These are phyloP conservation scores for Tholera decimalis DNA, from an alignment of 2,888 invertebrate genomes.

Conservation along the genomic window DNA sequence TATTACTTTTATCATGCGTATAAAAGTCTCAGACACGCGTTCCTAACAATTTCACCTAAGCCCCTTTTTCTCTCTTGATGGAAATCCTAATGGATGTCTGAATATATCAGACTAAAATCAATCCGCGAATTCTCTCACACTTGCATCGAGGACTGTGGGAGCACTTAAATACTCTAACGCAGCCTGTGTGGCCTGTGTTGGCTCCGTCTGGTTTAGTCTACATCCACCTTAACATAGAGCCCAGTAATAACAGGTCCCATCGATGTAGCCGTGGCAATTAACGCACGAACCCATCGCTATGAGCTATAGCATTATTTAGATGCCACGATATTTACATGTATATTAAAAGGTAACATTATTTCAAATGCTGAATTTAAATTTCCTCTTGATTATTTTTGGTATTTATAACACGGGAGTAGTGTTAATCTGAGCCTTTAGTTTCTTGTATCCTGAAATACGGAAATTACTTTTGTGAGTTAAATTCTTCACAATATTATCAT, in stretches of 20 bases:
- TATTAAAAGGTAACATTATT: constrained; percentile 67
- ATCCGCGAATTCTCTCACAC: no score
- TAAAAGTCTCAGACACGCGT: no score
- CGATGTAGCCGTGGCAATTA: constrained; percentile 75
- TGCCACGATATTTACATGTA: constrained; percentile 74
- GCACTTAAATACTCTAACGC: no score
- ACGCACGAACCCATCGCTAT: constrained; percentile 78
- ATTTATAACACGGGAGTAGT: constrained; percentile 20
- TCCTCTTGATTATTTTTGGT: constrained; percentile 37
- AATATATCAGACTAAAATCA: no score
- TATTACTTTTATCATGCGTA: no score
- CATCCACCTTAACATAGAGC: constrained; percentile 46
- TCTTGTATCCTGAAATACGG: not conserved
- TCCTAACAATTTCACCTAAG: no score
- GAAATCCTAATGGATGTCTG: no score
- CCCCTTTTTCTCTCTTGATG: no score
- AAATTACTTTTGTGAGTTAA: constrained; percentile 22
- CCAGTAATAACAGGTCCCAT: constrained; percentile 72
- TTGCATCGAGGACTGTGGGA: no score
- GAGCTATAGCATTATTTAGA: constrained; percentile 79
- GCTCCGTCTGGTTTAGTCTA: constrained; percentile 18
- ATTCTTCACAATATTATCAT: not conserved
- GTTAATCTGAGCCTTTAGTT: not conserved
- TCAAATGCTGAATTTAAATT: constrained; percentile 27
- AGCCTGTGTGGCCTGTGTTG: no score